phyloP scores from a whole-genome alignment of 2,113 vertebrate genomes.

The Siniperca knerii region DNA sequence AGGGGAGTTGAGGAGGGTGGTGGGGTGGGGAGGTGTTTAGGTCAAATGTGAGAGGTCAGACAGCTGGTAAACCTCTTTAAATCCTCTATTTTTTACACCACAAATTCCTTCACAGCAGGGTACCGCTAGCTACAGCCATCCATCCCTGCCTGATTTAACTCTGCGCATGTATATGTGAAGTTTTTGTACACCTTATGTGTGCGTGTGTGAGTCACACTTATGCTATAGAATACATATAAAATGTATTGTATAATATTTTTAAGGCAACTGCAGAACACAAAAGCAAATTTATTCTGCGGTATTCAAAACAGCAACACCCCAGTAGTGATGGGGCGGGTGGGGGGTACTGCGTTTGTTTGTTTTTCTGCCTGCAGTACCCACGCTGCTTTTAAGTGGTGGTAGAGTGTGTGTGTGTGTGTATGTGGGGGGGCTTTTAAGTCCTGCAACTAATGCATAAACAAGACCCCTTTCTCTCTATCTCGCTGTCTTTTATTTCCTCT shows the following conservation, averaged over 20 bases:
- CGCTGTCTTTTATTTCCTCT: constrained; percentile 56
- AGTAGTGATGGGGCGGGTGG: constrained; percentile 27
- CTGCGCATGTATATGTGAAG: background rate
- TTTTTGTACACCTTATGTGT: background rate
- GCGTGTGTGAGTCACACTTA: constrained; percentile 20
- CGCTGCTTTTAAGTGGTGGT: constrained; percentile 67
- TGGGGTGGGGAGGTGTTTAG: constrained; percentile 27
- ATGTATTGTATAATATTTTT: constrained; percentile 32
- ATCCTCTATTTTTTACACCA: constrained; percentile 58
- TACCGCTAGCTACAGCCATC: constrained; percentile 11
- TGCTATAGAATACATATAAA: constrained; percentile 31
- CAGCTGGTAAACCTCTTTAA: constrained; percentile 83
- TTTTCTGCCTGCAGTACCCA: constrained; percentile 63
- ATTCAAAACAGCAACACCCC: constrained; percentile 50
- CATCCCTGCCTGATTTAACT: constrained; percentile 48
- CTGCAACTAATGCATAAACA: constrained; percentile 72
- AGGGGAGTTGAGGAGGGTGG: constrained; percentile 25
- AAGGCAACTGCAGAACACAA: constrained; percentile 26
- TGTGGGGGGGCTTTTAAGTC: constrained; percentile 64
- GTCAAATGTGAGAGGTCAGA: constrained; percentile 78
- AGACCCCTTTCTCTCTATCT: constrained; percentile 44
- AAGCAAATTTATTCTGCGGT: constrained; percentile 50
- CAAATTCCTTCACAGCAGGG: constrained; percentile 75
- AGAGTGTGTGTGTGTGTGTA: constrained; percentile 19
- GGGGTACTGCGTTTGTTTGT: constrained; percentile 62